Conservation (phyloP, 2,797 vertebrate species). For the Argyrosomus regius region DNA sequence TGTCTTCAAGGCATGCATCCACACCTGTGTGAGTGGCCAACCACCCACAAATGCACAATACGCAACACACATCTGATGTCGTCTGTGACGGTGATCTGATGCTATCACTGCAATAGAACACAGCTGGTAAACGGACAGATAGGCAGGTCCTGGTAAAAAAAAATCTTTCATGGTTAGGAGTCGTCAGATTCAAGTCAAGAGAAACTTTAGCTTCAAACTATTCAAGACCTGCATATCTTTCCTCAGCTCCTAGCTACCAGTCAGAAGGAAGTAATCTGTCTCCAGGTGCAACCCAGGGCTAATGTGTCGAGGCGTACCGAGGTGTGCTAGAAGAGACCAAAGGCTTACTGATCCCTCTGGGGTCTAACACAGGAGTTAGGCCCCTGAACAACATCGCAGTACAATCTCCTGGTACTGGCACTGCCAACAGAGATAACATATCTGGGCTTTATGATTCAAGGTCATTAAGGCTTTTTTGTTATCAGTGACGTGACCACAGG, state of each 20-base stretch:
- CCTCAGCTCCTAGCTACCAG: slow-evolving; percentile 62
- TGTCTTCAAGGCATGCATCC: slow-evolving; percentile 37
- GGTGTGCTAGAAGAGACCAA: slow-evolving; percentile 14
- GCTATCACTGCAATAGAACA: slow-evolving; percentile 53
- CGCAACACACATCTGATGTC: slow-evolving; percentile 10
- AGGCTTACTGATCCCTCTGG: neutral
- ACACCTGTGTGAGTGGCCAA: slow-evolving; percentile 19
- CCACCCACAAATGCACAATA: slow-evolving; percentile 10
- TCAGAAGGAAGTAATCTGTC: slow-evolving; percentile 66
- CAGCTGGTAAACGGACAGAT: slow-evolving; percentile 54
- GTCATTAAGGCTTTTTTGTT: slow-evolving; percentile 15
- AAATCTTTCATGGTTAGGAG: slow-evolving; percentile 1
- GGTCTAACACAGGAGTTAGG: neutral
- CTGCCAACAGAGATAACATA: slow-evolving; percentile 21
- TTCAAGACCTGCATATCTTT: slow-evolving; percentile 73
- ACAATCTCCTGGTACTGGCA: neutral
- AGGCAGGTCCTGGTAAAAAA: slow-evolving; percentile 62
- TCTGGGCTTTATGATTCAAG: slow-evolving; percentile 4
- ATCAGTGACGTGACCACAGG: slow-evolving; percentile 4
- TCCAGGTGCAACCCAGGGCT: slow-evolving; percentile 74
- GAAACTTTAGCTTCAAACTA: neutral
- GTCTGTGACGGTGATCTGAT: slow-evolving; percentile 17
- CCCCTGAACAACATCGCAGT: neutral
- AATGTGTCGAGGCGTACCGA: slow-evolving; percentile 65
- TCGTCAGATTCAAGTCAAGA: neutral